Evolutionary conservation across 2,888 invertebrate genomes (phyloP).

Genomic region (Dusona sp.): DNA sequence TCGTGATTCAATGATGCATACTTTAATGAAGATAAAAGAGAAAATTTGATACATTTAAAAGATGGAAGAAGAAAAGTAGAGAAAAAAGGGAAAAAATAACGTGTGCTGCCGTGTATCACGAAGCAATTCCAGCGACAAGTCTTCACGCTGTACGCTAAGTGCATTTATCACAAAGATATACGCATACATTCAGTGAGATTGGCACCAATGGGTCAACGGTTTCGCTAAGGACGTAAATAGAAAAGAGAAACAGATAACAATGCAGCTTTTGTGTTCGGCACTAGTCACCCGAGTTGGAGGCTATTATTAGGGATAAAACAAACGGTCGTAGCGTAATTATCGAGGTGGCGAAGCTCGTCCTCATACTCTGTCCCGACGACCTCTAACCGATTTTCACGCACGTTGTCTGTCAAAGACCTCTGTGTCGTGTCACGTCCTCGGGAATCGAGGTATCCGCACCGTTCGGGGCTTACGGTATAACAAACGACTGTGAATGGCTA

Average conservation of each 20-base stretch:
- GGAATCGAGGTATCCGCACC: constrained; percentile 8
- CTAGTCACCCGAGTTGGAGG: constrained; percentile 59
- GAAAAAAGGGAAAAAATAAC: not conserved
- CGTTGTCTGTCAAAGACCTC: constrained; percentile 6
- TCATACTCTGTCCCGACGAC: constrained; percentile 15
- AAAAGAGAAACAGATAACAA: constrained; percentile 46
- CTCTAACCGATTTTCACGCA: constrained; percentile 40
- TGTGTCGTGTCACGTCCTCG: constrained; percentile 10
- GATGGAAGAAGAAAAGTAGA: not conserved
- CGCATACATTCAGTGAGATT: not conserved
- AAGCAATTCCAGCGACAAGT: not conserved
- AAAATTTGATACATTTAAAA: not conserved
- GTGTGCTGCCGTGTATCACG: not conserved
- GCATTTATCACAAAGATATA: constrained; percentile 2
- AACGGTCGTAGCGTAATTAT: constrained; percentile 80
- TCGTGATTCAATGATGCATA: not conserved
- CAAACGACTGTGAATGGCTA: constrained; percentile 12
- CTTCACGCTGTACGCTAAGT: not conserved
- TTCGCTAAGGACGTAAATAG: constrained; percentile 16
- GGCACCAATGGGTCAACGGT: not conserved
- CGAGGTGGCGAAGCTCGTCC: constrained; percentile 64
- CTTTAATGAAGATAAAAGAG: not conserved
- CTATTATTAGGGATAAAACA: constrained; percentile 79
- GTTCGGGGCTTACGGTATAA: constrained; percentile 9
- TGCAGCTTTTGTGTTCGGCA: constrained; percentile 14